A percentile compares a stretch with the other conserved stretches of the same genome.
These are phyloP conservation scores for Myotis pilosus DNA, from an alignment of 2,797 vertebrate genomes.

Conservation along the genomic window DNA sequence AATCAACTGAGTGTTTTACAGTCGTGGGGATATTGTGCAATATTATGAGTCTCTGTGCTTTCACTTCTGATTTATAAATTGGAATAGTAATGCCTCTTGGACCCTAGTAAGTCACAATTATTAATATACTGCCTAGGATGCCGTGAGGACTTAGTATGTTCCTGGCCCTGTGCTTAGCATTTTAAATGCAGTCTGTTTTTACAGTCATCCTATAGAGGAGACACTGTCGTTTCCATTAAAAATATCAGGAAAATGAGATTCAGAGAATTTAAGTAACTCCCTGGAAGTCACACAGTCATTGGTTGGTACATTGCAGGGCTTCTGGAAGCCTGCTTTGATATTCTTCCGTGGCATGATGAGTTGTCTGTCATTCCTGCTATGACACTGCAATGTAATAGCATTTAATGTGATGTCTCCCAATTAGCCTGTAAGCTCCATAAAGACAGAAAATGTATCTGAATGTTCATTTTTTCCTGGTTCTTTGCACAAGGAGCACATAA, in stretches of 20 bases:
- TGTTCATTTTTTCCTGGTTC: neutral
- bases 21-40: neutral
- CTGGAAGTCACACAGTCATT: neutral
- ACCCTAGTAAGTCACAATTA: neutral
- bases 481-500: neutral
- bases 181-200: conserved; percentile 3
- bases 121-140: neutral
- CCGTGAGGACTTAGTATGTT: neutral
- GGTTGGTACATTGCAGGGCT: neutral
- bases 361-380: neutral
- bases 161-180: neutral
- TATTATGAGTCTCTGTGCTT: neutral
- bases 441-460: neutral
- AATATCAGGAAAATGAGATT: neutral
- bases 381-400: neutral
- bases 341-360: neutral
- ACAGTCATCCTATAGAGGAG: neutral
- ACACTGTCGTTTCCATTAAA: neutral
- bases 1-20: neutral
- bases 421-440: neutral
- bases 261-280: neutral
- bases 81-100: neutral
- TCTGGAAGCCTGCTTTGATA: neutral
- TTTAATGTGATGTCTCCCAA: neutral
- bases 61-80: neutral